Evolutionary conservation across 2,888 invertebrate genomes (phyloP), one percentile per base, ranked within the genome.

Genomic region (Escarpia spicata): DNA sequence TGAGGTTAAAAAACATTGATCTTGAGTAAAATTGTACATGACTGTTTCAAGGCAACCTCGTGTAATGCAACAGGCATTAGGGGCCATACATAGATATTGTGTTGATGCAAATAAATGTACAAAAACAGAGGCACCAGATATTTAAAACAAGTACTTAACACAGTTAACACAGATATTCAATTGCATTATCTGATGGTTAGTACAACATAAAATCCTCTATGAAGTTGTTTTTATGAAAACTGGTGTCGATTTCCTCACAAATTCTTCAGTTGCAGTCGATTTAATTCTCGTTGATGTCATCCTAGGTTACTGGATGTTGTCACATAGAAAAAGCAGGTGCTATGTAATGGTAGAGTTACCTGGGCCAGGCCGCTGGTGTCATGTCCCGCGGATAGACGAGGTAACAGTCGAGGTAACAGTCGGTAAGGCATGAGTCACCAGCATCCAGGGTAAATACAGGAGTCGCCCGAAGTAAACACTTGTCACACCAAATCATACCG

Each of bases 331-430:
- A 75, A 75, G 75, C 26, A 75, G 75, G 75, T 75, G 75, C 75
- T 75, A 75, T 75, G 75, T 75, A 75, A 75, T 75, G 75, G 26
- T 75, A 75, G 75, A 75, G n/a, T 75, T 75, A 75, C 75, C 75
- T 75, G 75, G 75, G 19, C 75, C n/a, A n/a, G 75, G 26, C 26
- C 75, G 60, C 19, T n/a, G 19, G 75, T 75, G 75, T 75, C 19
- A 75, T 26, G 26, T 75, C 75, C 52, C 19, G n/a, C 75, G 3
- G 75, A 75, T n/a, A 75, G 75, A 75, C n/a, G 75, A 75, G 19
- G 75, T 19, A 75, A 26, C 75, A 4, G 75, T 26, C n/a, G 75
- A 75, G 19, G 75, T 19, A 75, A 26, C 75, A 4, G 75, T 26
- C 75, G 6, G 75, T 26, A 9, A 52, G 52, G 15, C 26, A 26